Evolutionary conservation across 1,140 invertebrate genomes (phyloP).

Genomic region (Helicoverpa zea): DNA sequence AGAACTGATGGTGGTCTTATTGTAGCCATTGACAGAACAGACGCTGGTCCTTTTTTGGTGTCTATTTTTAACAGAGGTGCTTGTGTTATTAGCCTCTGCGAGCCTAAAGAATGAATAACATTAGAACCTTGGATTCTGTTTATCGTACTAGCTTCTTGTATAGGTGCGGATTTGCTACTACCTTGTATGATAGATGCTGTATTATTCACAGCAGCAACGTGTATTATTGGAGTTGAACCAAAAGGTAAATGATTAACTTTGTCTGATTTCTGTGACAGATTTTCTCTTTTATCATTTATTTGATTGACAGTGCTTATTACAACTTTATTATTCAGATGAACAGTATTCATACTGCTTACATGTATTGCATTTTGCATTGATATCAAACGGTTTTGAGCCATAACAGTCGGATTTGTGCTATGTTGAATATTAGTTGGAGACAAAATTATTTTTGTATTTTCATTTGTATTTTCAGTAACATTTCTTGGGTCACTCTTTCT

Average conservation of each 20-base stretch:
- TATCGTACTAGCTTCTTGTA: constrained; percentile 68
- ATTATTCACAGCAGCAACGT: constrained; percentile 71
- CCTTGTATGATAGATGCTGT: constrained; percentile 75
- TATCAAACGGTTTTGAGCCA: constrained; percentile 83
- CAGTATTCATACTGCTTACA: constrained; percentile 70
- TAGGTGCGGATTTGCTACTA: constrained; percentile 69
- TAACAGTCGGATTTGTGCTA: constrained; percentile 74
- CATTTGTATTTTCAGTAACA: constrained; percentile 66
- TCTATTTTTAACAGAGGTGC: constrained; percentile 75
- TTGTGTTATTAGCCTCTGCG: constrained; percentile 72
- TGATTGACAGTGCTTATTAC: constrained; percentile 73
- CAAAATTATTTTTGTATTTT: constrained; percentile 82
- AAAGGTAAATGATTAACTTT: constrained; percentile 69
- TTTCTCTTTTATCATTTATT: constrained; percentile 74
- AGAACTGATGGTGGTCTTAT: constrained; percentile 73
- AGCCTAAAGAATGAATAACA: constrained; percentile 77
- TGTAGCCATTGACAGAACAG: constrained; percentile 76
- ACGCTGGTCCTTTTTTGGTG: constrained; percentile 69
- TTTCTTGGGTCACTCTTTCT: constrained; percentile 73
- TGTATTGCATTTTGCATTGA: constrained; percentile 79
- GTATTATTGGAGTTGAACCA: constrained; percentile 74
- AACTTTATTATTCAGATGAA: constrained; percentile 79
- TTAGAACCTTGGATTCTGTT: constrained; percentile 75
- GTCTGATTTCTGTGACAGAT: constrained; percentile 64
- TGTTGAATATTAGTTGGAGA: constrained; percentile 77